Evolutionary conservation across 1,140 invertebrate species (phyloP).

Genomic region (Macrobrachium rosenbergii): DNA sequence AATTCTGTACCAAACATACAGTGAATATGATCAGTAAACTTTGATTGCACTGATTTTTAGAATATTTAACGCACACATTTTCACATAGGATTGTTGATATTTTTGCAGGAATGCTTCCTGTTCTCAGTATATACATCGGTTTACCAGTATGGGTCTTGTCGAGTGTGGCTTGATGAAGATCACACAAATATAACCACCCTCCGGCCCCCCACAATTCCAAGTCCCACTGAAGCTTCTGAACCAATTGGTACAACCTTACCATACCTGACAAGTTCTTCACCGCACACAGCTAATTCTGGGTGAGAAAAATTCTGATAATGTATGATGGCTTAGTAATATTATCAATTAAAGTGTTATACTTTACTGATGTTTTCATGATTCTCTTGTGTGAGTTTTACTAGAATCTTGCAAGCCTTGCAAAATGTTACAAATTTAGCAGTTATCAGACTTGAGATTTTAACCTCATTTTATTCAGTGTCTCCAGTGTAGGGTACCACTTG

Average conservation of each 20-base stretch:
- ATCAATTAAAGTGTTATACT: background rate
- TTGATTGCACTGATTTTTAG: background rate
- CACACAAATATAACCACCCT: slow-evolving; percentile 57
- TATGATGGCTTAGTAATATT: background rate
- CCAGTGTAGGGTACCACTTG: background rate
- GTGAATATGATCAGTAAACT: too few species aligned
- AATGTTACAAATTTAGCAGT: background rate
- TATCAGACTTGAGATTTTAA: too few species aligned
- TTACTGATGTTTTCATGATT: too few species aligned
- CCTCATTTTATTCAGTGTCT: too few species aligned
- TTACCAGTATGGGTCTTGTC: slow-evolving; percentile 91
- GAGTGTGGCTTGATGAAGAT: slow-evolving; percentile 87
- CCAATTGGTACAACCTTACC: slow-evolving; percentile 37
- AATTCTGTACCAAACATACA: too few species aligned
- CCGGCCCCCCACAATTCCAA: background rate
- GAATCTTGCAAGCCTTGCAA: background rate
- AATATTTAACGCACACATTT: background rate
- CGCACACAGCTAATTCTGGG: background rate
- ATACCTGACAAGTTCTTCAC: slow-evolving; percentile 12
- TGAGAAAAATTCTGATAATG: background rate
- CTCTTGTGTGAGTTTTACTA: too few species aligned
- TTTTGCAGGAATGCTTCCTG: slow-evolving; percentile 84
- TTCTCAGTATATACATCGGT: slow-evolving; percentile 95
- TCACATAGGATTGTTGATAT: slow-evolving; percentile 14
- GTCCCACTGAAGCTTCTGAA: slow-evolving; percentile 4